Conservation (phyloP, 2,888 invertebrate genomes). For the Camptogramma bilineatum region DNA sequence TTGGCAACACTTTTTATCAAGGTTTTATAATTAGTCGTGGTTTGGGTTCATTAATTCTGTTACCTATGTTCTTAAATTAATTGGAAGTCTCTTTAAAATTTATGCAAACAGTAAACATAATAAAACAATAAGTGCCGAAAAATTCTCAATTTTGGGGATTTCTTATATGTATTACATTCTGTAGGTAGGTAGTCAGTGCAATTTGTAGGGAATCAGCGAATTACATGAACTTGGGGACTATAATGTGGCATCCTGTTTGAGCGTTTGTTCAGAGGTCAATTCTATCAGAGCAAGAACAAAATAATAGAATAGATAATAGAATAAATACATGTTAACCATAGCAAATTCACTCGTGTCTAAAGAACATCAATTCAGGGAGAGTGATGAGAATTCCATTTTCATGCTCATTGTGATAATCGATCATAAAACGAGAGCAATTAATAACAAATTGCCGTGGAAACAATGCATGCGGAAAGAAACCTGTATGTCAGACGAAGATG, state of each 20-base stretch:
- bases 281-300: conserved; percentile 20
- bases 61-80: too few relatives aligned
- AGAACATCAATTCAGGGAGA: conserved; percentile 30
- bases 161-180: neutral
- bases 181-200: neutral
- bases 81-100: too few relatives aligned
- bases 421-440: conserved; percentile 37
- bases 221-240: conserved; percentile 7
- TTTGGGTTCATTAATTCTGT: too few relatives aligned
- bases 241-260: neutral
- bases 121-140: too few relatives aligned
- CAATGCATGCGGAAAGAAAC: conserved; percentile 39
- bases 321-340: conserved; percentile 1
- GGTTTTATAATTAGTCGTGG: too few relatives aligned
- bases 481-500: conserved; percentile 11
- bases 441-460: conserved; percentile 35
- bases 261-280: conserved; percentile 21
- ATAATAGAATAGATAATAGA: conserved; percentile 12
- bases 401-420: conserved; percentile 37
- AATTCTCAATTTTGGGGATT: too few relatives aligned
- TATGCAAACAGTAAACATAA: too few relatives aligned
- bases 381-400: conserved; percentile 34
- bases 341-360: conserved; percentile 31
- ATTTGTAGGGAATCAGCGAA: conserved; percentile 12
- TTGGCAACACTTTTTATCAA: too few relatives aligned